phyloP scores from a whole-genome alignment of 1,140 invertebrate species.

The Teleopsis dalmanni region DNA sequence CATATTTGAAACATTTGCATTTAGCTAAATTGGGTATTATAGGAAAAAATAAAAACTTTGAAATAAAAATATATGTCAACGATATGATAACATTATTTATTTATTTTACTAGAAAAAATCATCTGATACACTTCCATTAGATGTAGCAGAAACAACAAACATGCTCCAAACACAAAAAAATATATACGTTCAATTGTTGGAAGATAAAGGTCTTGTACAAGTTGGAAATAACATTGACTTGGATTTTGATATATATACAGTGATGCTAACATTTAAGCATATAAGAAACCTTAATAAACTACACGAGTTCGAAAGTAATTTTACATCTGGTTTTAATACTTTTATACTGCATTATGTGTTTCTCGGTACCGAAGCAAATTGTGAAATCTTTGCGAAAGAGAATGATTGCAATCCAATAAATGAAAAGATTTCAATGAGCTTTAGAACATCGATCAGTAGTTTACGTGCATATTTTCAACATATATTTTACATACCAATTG shows the following conservation, averaged over 20 bases:
- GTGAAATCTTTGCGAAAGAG: slow-evolving; percentile 25
- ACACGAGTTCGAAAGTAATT: slow-evolving; percentile 9
- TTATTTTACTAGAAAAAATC: background rate
- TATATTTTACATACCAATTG: slow-evolving; percentile 36
- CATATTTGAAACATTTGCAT: too few species aligned
- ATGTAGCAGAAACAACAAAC: slow-evolving; percentile 24
- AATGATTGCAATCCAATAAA: slow-evolving; percentile 25
- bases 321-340: background rate
- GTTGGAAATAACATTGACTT: slow-evolving; percentile 35
- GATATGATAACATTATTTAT: background rate
- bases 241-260: slow-evolving; percentile 34
- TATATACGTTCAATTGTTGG: slow-evolving; percentile 33
- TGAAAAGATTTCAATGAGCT: slow-evolving; percentile 29
- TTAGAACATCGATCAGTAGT: slow-evolving; percentile 29
- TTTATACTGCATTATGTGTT: slow-evolving; percentile 32
- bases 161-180: slow-evolving; percentile 39
- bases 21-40: too few species aligned
- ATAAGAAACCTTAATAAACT: slow-evolving; percentile 24
- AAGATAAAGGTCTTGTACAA: slow-evolving; percentile 32
- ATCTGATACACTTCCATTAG: slow-evolving; percentile 9
- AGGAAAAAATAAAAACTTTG: too few species aligned
- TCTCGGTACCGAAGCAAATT: slow-evolving; percentile 28
- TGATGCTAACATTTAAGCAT: slow-evolving; percentile 29
- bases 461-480: slow-evolving; percentile 34
- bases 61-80: too few species aligned